Conservation (phyloP, 2,113 vertebrate species). For the Phalacrocorax carbo region DNA sequence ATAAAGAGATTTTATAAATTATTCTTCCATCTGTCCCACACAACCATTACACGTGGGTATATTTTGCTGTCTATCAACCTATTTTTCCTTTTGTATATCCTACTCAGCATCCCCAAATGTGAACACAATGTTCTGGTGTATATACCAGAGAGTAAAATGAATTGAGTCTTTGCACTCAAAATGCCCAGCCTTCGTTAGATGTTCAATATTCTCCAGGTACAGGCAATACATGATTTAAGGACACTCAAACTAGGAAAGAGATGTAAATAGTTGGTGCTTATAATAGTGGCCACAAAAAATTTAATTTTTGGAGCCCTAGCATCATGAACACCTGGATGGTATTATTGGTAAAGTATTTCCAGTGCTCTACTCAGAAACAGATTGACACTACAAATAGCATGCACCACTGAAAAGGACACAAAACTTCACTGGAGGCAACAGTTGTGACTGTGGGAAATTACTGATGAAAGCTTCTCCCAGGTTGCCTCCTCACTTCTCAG, state of each 20-base stretch:
- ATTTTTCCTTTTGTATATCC: neutral
- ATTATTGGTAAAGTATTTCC: neutral
- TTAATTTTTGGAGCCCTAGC: neutral
- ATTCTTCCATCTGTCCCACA: neutral
- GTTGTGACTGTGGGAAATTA: neutral
- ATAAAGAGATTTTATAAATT: neutral
- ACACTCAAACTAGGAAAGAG: neutral
- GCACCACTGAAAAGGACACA: neutral
- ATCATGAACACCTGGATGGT: neutral
- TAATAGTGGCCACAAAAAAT: neutral
- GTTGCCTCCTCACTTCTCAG: neutral
- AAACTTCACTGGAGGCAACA: neutral
- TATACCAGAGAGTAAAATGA: neutral
- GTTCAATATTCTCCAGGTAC: neutral
- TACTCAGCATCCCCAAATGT: neutral
- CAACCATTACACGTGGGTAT: neutral
- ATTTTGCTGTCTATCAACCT: neutral
- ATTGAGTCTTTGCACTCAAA: neutral
- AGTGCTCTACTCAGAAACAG: neutral
- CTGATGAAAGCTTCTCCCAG: neutral
- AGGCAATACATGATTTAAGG: neutral
- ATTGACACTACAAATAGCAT: neutral
- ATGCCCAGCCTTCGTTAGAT: neutral
- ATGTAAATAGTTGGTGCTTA: neutral
- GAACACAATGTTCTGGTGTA: neutral